Percentiles rank a stretch among this genome's conserved stretches.
Evolutionary conservation across 2,888 invertebrate genomes (phyloP).

Genomic region (Anodontia alba): DNA sequence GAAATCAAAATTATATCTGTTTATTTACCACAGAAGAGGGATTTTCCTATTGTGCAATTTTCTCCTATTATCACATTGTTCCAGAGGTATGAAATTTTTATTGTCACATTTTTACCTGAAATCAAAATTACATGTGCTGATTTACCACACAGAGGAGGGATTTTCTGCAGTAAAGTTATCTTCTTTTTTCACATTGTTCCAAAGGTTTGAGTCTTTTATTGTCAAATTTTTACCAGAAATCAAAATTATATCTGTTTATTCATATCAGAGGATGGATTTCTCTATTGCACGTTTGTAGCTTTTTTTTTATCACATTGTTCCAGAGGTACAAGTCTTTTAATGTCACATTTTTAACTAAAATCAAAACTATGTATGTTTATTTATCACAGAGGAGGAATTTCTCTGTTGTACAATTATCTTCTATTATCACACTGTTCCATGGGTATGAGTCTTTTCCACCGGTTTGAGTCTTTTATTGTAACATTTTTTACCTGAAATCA

Average conservation of each 20-base stretch:
- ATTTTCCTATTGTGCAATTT: too few relatives aligned
- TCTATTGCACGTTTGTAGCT: constrained; percentile 86
- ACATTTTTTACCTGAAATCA: constrained; percentile 88
- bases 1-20: too few relatives aligned
- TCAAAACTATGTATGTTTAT: too few relatives aligned
- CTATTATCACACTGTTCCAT: constrained; percentile 90
- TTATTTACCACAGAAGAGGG: too few relatives aligned
- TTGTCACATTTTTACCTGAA: constrained; percentile 88
- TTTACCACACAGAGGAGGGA: constrained; percentile 83
- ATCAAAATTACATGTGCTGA: too few relatives aligned
- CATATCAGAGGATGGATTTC: constrained; percentile 81
- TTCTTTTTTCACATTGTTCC: constrained; percentile 90
- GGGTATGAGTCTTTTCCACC: too few relatives aligned
- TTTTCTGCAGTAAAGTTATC: constrained; percentile 86
- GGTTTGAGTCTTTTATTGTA: constrained; percentile 88
- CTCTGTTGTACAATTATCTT: too few relatives aligned
- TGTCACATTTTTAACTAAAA: constrained; percentile 88
- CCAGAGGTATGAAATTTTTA: constrained; percentile 91
- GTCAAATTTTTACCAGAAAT: constrained; percentile 89
- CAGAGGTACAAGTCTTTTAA: constrained; percentile 92
- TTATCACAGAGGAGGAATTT: too few relatives aligned
- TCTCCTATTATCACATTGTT: constrained; percentile 90
- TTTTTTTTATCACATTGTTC: constrained; percentile 90
- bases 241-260: too few relatives aligned
- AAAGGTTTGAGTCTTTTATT: constrained; percentile 91